Evolutionary conservation across 2,888 invertebrate genomes (phyloP).

Genomic region (Tenthredo notha): DNA sequence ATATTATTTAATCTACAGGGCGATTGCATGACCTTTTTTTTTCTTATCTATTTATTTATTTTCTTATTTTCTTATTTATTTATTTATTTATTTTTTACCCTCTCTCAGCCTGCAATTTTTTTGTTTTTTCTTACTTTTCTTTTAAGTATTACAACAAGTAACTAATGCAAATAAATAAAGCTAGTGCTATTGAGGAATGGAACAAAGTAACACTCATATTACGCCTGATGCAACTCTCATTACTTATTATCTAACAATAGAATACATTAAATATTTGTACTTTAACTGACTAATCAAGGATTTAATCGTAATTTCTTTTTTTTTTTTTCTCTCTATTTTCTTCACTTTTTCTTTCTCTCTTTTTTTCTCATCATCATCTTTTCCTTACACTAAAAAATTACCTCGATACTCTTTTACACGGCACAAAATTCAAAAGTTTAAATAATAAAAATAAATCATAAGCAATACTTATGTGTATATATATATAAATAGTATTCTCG

Average conservation of each 20-base stretch:
- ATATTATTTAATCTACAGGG: constrained; percentile 55
- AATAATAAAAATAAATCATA: constrained; percentile 59
- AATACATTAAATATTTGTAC: constrained; percentile 88
- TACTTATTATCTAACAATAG: constrained; percentile 72
- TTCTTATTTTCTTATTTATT: not conserved
- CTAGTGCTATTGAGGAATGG: constrained; percentile 71
- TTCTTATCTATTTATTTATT: not conserved
- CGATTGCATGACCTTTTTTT: constrained; percentile 54
- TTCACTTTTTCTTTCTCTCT: constrained; percentile 55
- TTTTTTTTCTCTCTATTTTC: constrained; percentile 61
- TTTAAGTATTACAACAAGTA: constrained; percentile 65
- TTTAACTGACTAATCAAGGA: constrained; percentile 90
- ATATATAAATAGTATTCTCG: constrained; percentile 52
- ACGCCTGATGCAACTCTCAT: constrained; percentile 56
- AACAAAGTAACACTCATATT: constrained; percentile 66
- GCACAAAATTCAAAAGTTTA: constrained; percentile 59
- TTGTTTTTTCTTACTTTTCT: not conserved
- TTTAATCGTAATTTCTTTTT: constrained; percentile 67
- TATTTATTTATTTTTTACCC: not conserved
- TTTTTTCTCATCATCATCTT: constrained; percentile 56
- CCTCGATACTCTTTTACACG: constrained; percentile 59
- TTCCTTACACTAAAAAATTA: constrained; percentile 37
- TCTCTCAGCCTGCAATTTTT: constrained; percentile 56
- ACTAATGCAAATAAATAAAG: constrained; percentile 69
- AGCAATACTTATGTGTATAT: constrained; percentile 61